Conservation (phyloP, 2,113 vertebrate genomes). For the Poicephalus meyeri region DNA sequence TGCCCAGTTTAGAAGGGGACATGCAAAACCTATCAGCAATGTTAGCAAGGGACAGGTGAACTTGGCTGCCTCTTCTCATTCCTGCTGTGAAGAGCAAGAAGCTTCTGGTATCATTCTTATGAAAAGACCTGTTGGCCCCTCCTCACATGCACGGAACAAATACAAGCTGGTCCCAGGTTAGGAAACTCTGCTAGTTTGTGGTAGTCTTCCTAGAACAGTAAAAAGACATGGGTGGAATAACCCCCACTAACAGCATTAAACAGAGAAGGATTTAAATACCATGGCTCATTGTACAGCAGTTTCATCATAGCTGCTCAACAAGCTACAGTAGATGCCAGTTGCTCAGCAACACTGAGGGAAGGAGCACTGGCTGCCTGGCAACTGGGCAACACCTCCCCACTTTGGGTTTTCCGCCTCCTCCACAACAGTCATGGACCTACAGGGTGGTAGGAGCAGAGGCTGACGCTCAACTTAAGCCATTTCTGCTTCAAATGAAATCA, state of each 20-base stretch:
- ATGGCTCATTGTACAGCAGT: neutral
- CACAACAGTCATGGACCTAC: accelerated
- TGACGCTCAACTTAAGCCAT: neutral
- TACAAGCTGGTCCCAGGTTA: neutral
- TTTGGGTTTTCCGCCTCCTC: neutral
- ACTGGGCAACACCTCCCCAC: neutral
- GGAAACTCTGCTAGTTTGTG: neutral
- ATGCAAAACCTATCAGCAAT: neutral
- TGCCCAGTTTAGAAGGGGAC: neutral
- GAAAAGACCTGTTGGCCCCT: neutral
- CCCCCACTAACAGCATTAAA: neutral
- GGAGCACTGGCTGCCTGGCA: neutral
- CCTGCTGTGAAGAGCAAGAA: neutral
- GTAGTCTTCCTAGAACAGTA: neutral
- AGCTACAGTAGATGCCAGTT: neutral
- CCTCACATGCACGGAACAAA: neutral
- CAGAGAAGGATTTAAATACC: neutral
- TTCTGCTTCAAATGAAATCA: neutral
- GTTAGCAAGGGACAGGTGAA: neutral
- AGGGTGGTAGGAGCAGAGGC: neutral
- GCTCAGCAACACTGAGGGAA: accelerated
- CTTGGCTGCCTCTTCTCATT: neutral
- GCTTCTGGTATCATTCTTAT: neutral
- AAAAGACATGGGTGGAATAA: neutral
- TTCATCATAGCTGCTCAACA: neutral